Conservation (phyloP, 2,888 invertebrate genomes). For the Teleiodes luculella region DNA sequence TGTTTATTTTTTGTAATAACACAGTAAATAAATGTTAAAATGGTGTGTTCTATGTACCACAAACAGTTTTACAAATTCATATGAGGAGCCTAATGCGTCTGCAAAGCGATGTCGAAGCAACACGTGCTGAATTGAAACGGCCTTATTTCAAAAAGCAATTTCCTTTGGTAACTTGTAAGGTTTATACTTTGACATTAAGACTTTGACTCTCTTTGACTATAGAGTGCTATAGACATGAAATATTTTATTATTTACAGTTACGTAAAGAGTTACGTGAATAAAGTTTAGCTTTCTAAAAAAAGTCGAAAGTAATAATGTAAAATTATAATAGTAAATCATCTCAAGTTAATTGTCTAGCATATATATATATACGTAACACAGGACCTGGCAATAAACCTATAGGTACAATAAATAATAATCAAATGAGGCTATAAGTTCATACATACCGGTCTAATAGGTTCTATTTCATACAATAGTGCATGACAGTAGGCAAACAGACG, state of each 20-base stretch:
- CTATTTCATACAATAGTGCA: constrained; percentile 35
- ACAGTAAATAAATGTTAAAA: neutral
- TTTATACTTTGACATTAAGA: too few relatives aligned
- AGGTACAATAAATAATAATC: neutral
- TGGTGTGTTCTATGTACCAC: neutral
- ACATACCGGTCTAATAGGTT: constrained; percentile 24
- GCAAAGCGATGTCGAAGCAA: constrained; percentile 28
- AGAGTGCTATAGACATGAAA: neutral
- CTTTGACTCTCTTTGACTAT: neutral
- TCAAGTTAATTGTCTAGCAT: neutral
- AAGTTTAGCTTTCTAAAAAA: too few relatives aligned
- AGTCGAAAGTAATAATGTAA: too few relatives aligned
- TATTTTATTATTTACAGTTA: neutral
- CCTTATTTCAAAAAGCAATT: constrained; percentile 42
- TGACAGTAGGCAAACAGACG: constrained; percentile 32
- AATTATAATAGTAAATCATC: neutral
- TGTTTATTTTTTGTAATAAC: too few relatives aligned
- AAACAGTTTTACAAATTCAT: constrained; percentile 33
- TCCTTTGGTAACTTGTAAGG: constrained; percentile 31
- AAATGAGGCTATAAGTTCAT: constrained; percentile 11
- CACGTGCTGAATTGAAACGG: constrained; percentile 40
- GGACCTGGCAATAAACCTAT: neutral
- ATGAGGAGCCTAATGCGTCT: constrained; percentile 37
- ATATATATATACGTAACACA: neutral
- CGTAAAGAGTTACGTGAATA: too few relatives aligned